phyloP scores from a whole-genome alignment of 2,113 vertebrate species.

The Paraplagusia blochii region DNA sequence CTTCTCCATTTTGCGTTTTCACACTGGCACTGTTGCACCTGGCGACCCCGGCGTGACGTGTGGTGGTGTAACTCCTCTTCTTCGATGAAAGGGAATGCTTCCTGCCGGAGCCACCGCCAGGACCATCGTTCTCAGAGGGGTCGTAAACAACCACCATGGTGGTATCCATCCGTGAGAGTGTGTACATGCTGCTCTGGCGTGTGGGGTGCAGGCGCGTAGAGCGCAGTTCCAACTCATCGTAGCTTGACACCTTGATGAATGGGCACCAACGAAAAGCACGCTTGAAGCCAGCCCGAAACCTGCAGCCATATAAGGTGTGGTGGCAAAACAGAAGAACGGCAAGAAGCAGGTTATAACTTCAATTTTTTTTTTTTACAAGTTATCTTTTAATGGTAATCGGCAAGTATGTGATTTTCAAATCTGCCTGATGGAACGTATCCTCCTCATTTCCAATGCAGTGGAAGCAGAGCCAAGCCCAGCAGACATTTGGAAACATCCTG shows the following conservation, averaged over 20 bases:
- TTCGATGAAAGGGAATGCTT: conserved; percentile 22
- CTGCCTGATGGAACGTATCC: no score
- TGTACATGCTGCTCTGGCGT: conserved; percentile 89
- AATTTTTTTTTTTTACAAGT: no score
- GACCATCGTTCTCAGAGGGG: conserved; percentile 63
- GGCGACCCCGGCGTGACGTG: conserved; percentile 59
- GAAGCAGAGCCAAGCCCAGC: no score
- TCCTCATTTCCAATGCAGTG: no score
- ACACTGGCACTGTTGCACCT: conserved; percentile 62
- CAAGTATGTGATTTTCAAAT: no score
- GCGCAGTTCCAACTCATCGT: conserved; percentile 88
- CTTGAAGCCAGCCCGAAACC: conserved; percentile 96
- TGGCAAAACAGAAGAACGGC: background rate
- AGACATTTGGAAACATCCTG: no score
- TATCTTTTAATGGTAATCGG: no score
- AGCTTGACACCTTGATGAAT: conserved; percentile 88
- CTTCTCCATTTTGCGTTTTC: conserved; percentile 68
- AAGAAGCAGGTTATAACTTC: background rate
- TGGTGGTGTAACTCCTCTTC: conserved; percentile 73
- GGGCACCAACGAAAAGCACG: conserved; percentile 93
- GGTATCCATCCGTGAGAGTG: conserved; percentile 90
- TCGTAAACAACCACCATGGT: conserved; percentile 80
- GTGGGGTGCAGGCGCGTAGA: conserved; percentile 82
- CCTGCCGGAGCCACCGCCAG: conserved; percentile 61
- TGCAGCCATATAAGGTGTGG: conserved; percentile 36